phyloP scores from a whole-genome alignment of 92 coral and sea anemone genomes.

The Actinostola sp. region DNA sequence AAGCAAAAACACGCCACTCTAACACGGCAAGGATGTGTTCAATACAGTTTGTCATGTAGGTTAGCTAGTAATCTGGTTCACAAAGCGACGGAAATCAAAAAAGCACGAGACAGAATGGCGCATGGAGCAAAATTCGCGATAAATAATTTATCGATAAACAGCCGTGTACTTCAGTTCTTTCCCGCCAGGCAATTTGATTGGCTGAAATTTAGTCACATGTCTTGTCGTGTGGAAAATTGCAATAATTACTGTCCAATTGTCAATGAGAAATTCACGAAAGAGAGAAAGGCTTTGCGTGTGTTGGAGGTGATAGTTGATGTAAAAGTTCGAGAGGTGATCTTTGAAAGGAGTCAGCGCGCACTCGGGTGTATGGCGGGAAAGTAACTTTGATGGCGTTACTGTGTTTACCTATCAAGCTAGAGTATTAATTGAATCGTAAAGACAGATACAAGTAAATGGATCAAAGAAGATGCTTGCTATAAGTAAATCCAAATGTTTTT shows the following conservation, averaged over 20 bases:
- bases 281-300: constrained; percentile 57
- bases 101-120: constrained; percentile 51
- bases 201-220: constrained; percentile 52
- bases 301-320: constrained; percentile 46
- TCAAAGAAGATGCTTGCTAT: constrained; percentile 10
- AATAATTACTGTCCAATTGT: constrained; percentile 52
- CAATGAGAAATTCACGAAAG: constrained; percentile 57
- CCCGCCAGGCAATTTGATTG: constrained; percentile 69
- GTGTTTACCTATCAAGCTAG: constrained; percentile 31
- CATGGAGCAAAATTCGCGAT: constrained; percentile 37
- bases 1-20: constrained; percentile 17
- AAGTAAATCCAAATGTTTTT: neutral
- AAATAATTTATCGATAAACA: constrained; percentile 57
- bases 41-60: neutral
- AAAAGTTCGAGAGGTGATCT: constrained; percentile 60
- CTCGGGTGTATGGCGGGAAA: constrained; percentile 84
- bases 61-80: neutral
- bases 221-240: constrained; percentile 33
- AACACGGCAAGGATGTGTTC: neutral
- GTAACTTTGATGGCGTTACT: constrained; percentile 74
- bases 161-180: constrained; percentile 46
- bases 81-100: constrained; percentile 18
- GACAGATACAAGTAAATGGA: constrained; percentile 26
- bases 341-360: constrained; percentile 55
- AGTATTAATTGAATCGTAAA: constrained; percentile 10